Percentiles rank a stretch among this genome's conserved stretches.
Evolutionary conservation across 1,140 invertebrate species (phyloP).

Genomic region (Periplaneta americana): DNA sequence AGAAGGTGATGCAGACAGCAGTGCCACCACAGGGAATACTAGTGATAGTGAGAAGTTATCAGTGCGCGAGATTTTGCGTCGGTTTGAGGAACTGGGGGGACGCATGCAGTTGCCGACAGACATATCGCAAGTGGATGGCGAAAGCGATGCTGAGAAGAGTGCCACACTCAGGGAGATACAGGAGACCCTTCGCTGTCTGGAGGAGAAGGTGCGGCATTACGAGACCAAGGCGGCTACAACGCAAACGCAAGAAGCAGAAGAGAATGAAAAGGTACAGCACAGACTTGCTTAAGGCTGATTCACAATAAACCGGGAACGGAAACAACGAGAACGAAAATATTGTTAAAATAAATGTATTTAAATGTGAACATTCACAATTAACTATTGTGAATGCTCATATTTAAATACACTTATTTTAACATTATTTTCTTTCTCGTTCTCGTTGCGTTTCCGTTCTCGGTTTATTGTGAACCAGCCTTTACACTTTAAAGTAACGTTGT

Average conservation of each 20-base stretch:
- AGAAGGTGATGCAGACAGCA: not conserved
- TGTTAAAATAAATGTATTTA: too few relatives aligned
- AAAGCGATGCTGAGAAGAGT: slow-evolving; percentile 34
- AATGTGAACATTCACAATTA: too few relatives aligned
- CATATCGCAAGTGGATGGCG: not conserved
- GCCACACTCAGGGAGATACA: slow-evolving; percentile 39
- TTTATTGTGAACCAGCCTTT: too few relatives aligned
- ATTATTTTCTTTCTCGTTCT: too few relatives aligned
- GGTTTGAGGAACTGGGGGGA: slow-evolving; percentile 64
- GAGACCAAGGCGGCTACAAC: slow-evolving; percentile 4
- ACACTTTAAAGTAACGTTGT: too few relatives aligned
- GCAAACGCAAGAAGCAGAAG: not conserved
- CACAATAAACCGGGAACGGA: too few relatives aligned
- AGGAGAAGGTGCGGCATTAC: slow-evolving; percentile 43
- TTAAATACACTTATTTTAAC: too few relatives aligned
- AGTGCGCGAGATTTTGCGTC: slow-evolving; percentile 70
- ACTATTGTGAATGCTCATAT: too few relatives aligned
- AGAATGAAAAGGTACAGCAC: not conserved
- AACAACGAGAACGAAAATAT: too few relatives aligned
- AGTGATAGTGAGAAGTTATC: slow-evolving; percentile 60
- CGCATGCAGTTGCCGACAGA: not conserved
- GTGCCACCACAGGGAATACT: not conserved
- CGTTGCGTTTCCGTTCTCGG: too few relatives aligned
- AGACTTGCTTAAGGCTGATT: too few relatives aligned
- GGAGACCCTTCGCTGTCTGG: slow-evolving; percentile 41